Conservation (phyloP, 2,113 vertebrate genomes). For the Irena cyanogastra region DNA sequence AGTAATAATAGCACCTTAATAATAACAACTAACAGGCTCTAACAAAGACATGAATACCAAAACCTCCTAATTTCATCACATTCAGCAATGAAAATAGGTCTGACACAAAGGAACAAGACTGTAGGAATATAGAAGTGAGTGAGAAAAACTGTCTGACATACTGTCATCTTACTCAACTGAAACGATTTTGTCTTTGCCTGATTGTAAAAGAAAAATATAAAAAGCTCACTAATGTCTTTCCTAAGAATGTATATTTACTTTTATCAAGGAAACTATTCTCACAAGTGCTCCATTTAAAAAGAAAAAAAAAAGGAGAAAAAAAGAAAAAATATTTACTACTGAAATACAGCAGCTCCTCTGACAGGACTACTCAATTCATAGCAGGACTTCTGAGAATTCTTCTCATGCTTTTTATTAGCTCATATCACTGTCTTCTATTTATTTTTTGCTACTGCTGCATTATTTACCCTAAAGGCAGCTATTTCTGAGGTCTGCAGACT, state of each 20-base stretch:
- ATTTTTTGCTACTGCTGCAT: not conserved
- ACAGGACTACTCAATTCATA: not conserved
- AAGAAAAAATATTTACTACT: not conserved
- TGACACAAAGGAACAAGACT: not conserved
- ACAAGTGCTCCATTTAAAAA: not conserved
- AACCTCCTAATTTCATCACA: not conserved
- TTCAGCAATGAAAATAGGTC: slow-evolving; percentile 3
- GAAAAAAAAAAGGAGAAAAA: no score
- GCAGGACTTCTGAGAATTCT: not conserved
- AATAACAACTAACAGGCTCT: not conserved
- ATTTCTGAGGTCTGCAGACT: not conserved
- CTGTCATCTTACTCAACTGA: not conserved
- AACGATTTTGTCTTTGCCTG: not conserved
- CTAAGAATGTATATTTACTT: not conserved
- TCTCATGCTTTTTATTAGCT: not conserved
- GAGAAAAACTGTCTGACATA: not conserved
- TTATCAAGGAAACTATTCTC: not conserved
- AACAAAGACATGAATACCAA: not conserved
- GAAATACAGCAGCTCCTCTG: not conserved
- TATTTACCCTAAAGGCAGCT: not conserved
- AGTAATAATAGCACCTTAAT: not conserved
- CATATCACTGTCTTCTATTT: not conserved
- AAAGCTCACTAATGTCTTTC: not conserved
- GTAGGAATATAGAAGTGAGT: not conserved
- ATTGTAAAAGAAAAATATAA: not conserved